These are phyloP conservation scores for Lepilemur septentrionalis DNA, from an alignment of 2,797 vertebrate species.

Conservation along the genomic window DNA sequence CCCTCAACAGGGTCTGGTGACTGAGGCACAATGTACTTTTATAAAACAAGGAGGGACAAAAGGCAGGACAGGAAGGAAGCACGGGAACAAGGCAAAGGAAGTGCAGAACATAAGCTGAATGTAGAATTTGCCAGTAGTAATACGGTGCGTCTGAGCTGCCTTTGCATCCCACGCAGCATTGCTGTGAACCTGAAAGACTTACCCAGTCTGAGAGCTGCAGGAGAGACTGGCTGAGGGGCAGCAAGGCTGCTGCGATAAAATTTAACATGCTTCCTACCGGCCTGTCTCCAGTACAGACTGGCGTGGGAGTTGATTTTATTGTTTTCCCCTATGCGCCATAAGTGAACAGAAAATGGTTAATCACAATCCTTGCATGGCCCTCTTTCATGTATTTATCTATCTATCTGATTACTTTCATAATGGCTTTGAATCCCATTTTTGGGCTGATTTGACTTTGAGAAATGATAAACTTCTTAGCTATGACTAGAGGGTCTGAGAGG, in stretches of 20 bases:
- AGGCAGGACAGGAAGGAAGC: neutral
- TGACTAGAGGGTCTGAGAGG: neutral
- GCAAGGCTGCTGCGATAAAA: too few species aligned
- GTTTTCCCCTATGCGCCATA: neutral
- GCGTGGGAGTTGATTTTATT: neutral
- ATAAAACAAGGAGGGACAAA: neutral
- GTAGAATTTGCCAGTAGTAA: neutral
- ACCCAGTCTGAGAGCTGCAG: neutral
- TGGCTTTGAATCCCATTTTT: neutral
- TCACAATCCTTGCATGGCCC: neutral
- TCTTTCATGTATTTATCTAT: neutral
- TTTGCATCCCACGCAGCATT: accelerated
- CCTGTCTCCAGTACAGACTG: neutral
- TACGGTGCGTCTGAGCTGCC: neutral
- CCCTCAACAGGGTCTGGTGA: neutral
- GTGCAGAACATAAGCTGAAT: too few species aligned
- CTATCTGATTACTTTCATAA: neutral
- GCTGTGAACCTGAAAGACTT: neutral
- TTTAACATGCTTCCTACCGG: neutral
- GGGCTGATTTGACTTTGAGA: neutral
- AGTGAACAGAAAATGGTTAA: neutral
- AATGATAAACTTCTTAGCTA: slow-evolving; percentile 16
- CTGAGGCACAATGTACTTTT: neutral
- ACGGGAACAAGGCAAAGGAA: neutral
- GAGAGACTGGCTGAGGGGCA: accelerated